Conservation (phyloP, 1,140 invertebrate species). For the Stegodyphus dumicola region DNA sequence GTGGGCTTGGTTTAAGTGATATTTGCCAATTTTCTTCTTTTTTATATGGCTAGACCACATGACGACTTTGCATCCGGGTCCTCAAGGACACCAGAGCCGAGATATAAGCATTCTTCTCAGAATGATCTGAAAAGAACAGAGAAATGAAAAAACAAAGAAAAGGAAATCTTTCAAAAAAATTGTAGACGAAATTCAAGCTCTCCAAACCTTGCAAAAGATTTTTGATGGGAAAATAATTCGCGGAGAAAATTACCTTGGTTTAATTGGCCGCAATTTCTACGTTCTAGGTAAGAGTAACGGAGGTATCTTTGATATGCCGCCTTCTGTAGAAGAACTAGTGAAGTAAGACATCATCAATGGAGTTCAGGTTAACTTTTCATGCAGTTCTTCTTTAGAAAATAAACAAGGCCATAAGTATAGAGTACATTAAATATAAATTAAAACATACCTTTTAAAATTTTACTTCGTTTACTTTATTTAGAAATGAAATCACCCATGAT, state of each 20-base stretch:
- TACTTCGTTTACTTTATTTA: too few relatives aligned
- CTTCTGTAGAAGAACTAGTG: too few relatives aligned
- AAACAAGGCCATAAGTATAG: too few relatives aligned
- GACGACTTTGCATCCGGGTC: constrained; percentile 53
- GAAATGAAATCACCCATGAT: too few relatives aligned
- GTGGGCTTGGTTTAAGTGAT: constrained; percentile 32
- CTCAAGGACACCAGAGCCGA: constrained; percentile 17
- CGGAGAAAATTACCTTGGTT: constrained; percentile 40
- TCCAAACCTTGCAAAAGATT: too few relatives aligned
- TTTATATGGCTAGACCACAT: constrained; percentile 48
- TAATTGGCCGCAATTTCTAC: constrained; percentile 50
- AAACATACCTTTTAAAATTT: too few relatives aligned
- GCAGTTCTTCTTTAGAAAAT: too few relatives aligned
- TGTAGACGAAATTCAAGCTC: constrained; percentile 27
- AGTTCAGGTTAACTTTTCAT: too few relatives aligned
- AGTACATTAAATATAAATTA: too few relatives aligned
- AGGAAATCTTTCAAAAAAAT: constrained; percentile 17
- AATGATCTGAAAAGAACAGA: constrained; percentile 11
- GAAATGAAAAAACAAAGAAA: constrained; percentile 9
- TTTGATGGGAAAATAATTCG: constrained; percentile 58
- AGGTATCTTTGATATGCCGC: constrained; percentile 22
- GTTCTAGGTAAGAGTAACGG: constrained; percentile 7
- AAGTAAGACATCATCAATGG: too few relatives aligned
- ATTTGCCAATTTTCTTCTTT: constrained; percentile 19
- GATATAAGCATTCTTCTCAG: constrained; percentile 47